Base-by-base conservation (phyloP, 2,113 vertebrate genomes). In the Tympanuchus pallidicinctus region DNA sequence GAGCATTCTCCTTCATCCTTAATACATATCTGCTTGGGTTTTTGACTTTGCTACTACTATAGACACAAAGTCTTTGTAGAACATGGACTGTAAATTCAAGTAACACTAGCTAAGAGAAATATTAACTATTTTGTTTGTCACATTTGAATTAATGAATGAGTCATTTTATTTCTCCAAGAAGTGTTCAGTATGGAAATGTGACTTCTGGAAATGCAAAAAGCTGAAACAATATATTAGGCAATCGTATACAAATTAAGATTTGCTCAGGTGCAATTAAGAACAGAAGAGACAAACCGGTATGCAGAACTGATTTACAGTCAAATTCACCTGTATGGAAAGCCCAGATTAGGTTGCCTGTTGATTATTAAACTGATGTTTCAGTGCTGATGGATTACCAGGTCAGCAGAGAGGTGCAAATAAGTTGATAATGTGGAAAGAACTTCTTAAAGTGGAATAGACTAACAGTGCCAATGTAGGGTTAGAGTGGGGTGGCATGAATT, bases 241-340 rank as follows among this genome's bases (percentile, higher is more conserved):
- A 94, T 81, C 80, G 89, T 93, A 98, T 96, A 96, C 97, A 98
- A 98, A 98, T 96, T 72, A 93, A 96, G 83, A 96, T 97, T 97
- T 98, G 83, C 86, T 96, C 94, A 97, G 94, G 96, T 97, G 96
- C 97, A 97, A 97, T 98, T 96, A 98, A 97, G 96, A 94, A 92
- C 91, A 90, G 95, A 97, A 97, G 97, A 98, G 94, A 97, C 94
- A 97, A 98, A 97, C 78, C 78, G 96, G 63, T 95, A 72, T 60
- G 5, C 48, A 93, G 92, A 96, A 95, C 70, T 95, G 88, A 97
- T 97, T 97, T 96, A 95, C 91, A 97, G 89, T 96, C 90, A 97
- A 96, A 97, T 96, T 96, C 80, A 95, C 76, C 74, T 95, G 89
- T 82, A 83, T 88, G 95, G 92, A 97, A 97, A 96, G 38, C 75